Conservation (phyloP, 2,113 vertebrate genomes). For the Barnardius zonarius region DNA sequence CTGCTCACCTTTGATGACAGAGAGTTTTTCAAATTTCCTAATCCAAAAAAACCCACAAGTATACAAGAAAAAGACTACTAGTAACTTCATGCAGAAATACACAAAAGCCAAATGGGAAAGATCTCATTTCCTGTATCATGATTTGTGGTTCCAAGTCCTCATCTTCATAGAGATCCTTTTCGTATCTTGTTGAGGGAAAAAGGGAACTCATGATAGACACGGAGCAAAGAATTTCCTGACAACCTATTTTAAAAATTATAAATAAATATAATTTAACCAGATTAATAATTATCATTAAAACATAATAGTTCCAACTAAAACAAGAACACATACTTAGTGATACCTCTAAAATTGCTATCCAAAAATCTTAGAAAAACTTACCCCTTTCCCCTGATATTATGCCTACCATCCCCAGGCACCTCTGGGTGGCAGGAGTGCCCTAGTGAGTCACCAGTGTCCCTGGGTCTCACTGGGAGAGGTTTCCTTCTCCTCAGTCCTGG, state of each 20-base stretch:
- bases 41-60: background rate
- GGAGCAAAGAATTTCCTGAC: background rate
- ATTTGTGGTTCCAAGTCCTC: background rate
- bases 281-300: background rate
- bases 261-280: background rate
- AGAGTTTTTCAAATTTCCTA: background rate
- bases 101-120: background rate
- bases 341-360: background rate
- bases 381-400: background rate
- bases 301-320: background rate
- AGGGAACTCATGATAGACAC: background rate
- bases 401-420: fast-evolving
- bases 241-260: background rate
- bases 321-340: background rate
- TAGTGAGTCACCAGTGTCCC: background rate
- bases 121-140: background rate
- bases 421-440: fast-evolving
- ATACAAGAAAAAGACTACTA: background rate
- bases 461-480: background rate
- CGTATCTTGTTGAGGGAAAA: background rate
- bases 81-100: background rate
- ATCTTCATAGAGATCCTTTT: background rate
- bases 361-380: background rate
- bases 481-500: background rate
- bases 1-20: background rate